Evolutionary conservation across 2,113 vertebrate species (phyloP), one percentile per base, ranked within the genome.

Genomic region (Bombycilla garrulus): DNA sequence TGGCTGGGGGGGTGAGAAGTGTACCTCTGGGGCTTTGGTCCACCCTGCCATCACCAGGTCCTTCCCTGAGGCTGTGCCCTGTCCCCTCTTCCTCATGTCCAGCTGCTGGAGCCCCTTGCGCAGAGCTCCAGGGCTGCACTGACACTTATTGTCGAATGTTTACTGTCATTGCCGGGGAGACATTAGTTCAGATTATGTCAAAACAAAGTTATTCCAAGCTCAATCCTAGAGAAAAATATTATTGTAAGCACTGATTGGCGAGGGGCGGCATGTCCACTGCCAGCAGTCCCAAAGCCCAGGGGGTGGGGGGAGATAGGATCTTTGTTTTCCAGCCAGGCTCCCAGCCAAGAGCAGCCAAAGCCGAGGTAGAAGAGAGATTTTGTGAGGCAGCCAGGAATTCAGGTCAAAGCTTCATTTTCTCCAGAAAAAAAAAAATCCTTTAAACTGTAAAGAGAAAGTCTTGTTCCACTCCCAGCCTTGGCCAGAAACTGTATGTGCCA

Each of bases 101-200:
- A 3, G 69, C 66, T 2, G 4, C 81, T 42, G 11, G 10, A 92
- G 23, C 86, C 69, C 72, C 97, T 97, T 93, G 47, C 88, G 89
- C 91, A 51, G 94, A 83, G 93, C 92, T 95, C 82, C 70, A 53
- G 51, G 56, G 70, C 93, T 92, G 83, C 20, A 0, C 64, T 80
- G 90, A 14, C 67, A 91, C 92, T 92, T 92, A 91, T 96, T 96
- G 96, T 66, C 31, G 36, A 97, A 94, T 97, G 97, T 87, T 93
- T 95, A 95, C 96, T 98, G 97, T 96, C 97, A 97, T 88, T 97
- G 95, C 87, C 86, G 69, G 74, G 87, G 95, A 92, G 89, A 96
- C 92, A 84, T 96, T 95, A 92, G 93, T 97, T 94, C 83, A 92
- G 88, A 87, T 94, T 88, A 92, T 96, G 95, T 97, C 90, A 96